phyloP scores from a whole-genome alignment of 2,888 invertebrate species.

The Mythimna impura region DNA sequence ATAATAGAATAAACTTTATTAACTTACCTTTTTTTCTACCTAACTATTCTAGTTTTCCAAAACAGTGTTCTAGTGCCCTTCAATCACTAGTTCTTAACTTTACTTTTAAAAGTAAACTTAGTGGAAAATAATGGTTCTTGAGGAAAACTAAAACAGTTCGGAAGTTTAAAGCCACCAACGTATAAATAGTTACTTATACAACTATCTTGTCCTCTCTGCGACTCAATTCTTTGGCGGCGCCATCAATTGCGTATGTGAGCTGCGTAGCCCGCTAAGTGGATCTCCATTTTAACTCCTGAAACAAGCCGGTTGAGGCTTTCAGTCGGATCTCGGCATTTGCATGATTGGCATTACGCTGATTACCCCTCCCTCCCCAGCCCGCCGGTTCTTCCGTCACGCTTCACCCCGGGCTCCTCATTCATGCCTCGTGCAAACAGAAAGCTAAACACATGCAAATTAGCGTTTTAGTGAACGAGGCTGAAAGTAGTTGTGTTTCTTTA shows the following conservation, averaged over 20 bases:
- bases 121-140: background rate
- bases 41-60: background rate
- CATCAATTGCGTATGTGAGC: constrained; percentile 89
- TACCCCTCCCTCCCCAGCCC: constrained; percentile 72
- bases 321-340: constrained; percentile 90
- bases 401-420: constrained; percentile 64
- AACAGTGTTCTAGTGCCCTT: background rate
- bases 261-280: constrained; percentile 89
- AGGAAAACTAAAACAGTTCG: background rate
- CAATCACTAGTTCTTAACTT: too few relatives aligned
- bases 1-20: too few relatives aligned
- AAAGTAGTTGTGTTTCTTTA: constrained; percentile 9
- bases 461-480: constrained; percentile 67
- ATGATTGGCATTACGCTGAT: constrained; percentile 90
- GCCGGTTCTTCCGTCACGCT: constrained; percentile 64
- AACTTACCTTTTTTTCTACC: too few relatives aligned
- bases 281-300: constrained; percentile 91
- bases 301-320: constrained; percentile 90
- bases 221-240: constrained; percentile 72
- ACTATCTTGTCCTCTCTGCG: constrained; percentile 49
- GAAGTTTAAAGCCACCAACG: background rate
- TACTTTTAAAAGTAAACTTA: background rate
- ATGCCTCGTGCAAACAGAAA: constrained; percentile 71
- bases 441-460: constrained; percentile 86
- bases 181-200: background rate